Conservation (phyloP, 2,888 invertebrate species). For the Erebia palarica region DNA sequence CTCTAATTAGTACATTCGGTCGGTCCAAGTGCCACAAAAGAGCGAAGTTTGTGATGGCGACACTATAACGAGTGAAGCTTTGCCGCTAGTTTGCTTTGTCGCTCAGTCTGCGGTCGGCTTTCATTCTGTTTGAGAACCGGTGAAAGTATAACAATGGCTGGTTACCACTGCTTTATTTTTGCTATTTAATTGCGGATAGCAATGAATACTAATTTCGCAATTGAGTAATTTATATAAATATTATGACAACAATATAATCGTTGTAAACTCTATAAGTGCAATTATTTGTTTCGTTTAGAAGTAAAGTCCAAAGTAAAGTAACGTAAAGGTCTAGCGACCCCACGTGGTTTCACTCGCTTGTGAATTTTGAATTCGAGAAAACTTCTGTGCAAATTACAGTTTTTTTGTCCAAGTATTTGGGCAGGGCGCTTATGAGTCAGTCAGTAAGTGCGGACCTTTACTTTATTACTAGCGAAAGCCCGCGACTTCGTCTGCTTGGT, state of each 20-base stretch:
- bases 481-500: too few species aligned
- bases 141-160: constrained; percentile 24
- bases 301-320: too few species aligned
- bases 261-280: neutral
- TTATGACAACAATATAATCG: neutral
- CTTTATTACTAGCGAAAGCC: too few species aligned
- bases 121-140: constrained; percentile 24
- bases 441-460: too few species aligned
- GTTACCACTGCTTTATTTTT: constrained; percentile 6
- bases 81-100: constrained; percentile 50
- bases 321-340: too few species aligned
- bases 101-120: constrained; percentile 38
- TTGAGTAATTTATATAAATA: neutral
- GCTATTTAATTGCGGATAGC: constrained; percentile 13
- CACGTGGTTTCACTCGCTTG: too few species aligned
- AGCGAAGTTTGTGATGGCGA: constrained; percentile 65
- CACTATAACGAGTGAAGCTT: constrained; percentile 60
- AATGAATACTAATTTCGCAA: neutral
- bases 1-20: constrained; percentile 75
- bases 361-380: too few species aligned
- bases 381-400: too few species aligned
- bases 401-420: too few species aligned
- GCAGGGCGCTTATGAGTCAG: too few species aligned
- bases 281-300: neutral
- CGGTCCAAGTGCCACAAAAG: constrained; percentile 58